Percentiles rank a stretch among this genome's conserved stretches.
phyloP scores from a whole-genome alignment of 2,888 invertebrate species.

The Lasioglossum malachurum region DNA sequence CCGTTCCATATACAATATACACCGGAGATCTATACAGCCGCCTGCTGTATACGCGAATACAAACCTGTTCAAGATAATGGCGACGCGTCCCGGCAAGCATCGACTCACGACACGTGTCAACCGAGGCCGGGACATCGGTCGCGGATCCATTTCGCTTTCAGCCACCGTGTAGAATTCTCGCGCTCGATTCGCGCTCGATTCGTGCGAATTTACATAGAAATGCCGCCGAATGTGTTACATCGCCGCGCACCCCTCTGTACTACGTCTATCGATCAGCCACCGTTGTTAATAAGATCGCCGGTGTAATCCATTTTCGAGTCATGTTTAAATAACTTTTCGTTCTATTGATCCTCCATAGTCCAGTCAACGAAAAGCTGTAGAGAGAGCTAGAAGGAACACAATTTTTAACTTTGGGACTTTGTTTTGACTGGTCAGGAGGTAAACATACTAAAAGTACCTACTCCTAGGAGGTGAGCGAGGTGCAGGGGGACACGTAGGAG shows the following conservation, averaged over 20 bases:
- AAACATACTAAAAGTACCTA: too few relatives aligned
- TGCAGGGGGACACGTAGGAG: too few relatives aligned
- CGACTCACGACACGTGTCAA: slow-evolving; percentile 70
- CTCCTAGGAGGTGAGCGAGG: too few relatives aligned
- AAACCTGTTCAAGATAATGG: slow-evolving; percentile 65
- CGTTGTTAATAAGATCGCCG: background rate
- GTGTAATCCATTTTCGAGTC: background rate
- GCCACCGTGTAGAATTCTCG: slow-evolving; percentile 37
- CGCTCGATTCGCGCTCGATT: background rate
- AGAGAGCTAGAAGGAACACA: too few relatives aligned
- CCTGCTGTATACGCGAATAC: slow-evolving; percentile 34
- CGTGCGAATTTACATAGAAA: slow-evolving; percentile 9
- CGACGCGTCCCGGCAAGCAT: slow-evolving; percentile 60
- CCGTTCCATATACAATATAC: slow-evolving; percentile 39
- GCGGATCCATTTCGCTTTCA: slow-evolving; percentile 52
- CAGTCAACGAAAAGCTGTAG: too few relatives aligned
- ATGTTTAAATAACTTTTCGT: background rate
- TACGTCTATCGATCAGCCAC: background rate
- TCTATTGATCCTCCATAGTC: background rate
- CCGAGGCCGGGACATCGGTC: slow-evolving; percentile 53
- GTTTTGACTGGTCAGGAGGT: too few relatives aligned
- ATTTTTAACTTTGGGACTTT: too few relatives aligned
- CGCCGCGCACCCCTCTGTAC: background rate
- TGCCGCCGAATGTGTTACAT: slow-evolving; percentile 3
- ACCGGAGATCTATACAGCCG: slow-evolving; percentile 45